Base-by-base conservation (phyloP, 2,888 invertebrate species). In the Psylliodes chrysocephalus region DNA sequence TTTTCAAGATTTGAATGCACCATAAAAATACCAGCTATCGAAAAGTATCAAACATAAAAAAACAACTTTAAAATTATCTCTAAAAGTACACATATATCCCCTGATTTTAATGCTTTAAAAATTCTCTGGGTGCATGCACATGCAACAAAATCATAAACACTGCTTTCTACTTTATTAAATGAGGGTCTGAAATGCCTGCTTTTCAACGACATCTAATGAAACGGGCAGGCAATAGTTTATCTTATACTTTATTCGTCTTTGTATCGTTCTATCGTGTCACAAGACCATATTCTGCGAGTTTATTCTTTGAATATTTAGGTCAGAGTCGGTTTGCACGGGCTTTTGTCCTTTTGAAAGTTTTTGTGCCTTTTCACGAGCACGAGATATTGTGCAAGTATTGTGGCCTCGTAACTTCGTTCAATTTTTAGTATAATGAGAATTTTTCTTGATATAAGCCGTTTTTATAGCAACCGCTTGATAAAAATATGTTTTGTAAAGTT, bases 131-230 rank as follows among this genome's bases (percentile, higher is more conserved):
- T 17, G 12, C 14, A 49, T 57, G 57, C 49, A 49, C 49, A 49
- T 57, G 57, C 57, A 49, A 57, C 49, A 19, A 10, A 38, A 57
- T 49, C 49, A 38, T 49, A 49, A 35, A 38, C 57, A 57, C 15
- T 22, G 38, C 57, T 49, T 49, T 47, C 47, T 57, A 57, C 47
- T 57, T 57, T 49, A 57, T 57, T 57, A 57, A 57, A 57, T 28
- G 33, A 55, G 33, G 19, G 51, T 18, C 12, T 14, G 25, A 33
- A 51, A 51, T 33, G 35, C 49, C 17, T 10, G 51, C 52, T 18
- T 52, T 52, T 52, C 35, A 52, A 35, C 52, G 52, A 22, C 52
- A 52, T 52, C 35, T 52, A 52, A 52, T 38, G 52, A 52, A 38
- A 52, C 38, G 5, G 12, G 38, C 10, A 38, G 38, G 38, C 35